Conservation (phyloP, 2,113 vertebrate species). For the Osmerus eperlanus region DNA sequence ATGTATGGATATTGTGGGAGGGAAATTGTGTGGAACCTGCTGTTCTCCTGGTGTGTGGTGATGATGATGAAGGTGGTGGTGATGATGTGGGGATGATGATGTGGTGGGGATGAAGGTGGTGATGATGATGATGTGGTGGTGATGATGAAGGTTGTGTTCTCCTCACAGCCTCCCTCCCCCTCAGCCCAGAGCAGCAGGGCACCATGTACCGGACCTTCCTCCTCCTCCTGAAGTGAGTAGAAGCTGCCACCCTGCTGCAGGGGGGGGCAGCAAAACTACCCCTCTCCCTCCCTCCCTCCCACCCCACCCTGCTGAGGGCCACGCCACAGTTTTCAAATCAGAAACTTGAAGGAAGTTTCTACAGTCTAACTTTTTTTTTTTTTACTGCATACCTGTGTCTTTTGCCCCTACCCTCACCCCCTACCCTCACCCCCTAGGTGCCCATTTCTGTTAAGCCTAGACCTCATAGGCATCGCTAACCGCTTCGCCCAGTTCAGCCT, state of each 20-base stretch:
- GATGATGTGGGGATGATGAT: neutral
- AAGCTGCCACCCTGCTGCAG: neutral
- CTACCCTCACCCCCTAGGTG: constrained; percentile 70
- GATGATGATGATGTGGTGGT: neutral
- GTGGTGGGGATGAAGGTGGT: neutral
- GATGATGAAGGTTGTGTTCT: constrained; percentile 13
- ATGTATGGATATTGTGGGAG: too few species aligned
- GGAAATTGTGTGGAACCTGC: too few species aligned
- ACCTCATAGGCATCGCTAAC: constrained; percentile 84
- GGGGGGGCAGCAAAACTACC: too few species aligned
- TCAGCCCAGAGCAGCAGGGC: constrained; percentile 77
- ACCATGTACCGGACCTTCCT: constrained; percentile 84
- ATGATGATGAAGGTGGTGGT: too few species aligned
- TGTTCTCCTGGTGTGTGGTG: too few species aligned
- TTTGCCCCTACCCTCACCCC: too few species aligned
- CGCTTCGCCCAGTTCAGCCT: constrained; percentile 85
- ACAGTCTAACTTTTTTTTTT: too few species aligned
- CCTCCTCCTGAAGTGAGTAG: constrained; percentile 85
- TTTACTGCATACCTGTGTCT: too few species aligned
- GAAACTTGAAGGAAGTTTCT: too few species aligned
- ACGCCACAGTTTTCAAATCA: too few species aligned
- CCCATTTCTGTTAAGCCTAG: constrained; percentile 85
- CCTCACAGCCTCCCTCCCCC: constrained; percentile 79
- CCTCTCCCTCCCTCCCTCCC: too few species aligned
- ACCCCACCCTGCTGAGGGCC: too few species aligned